phyloP scores from a whole-genome alignment of 2,113 vertebrate species.

The Rattus rattus region DNA sequence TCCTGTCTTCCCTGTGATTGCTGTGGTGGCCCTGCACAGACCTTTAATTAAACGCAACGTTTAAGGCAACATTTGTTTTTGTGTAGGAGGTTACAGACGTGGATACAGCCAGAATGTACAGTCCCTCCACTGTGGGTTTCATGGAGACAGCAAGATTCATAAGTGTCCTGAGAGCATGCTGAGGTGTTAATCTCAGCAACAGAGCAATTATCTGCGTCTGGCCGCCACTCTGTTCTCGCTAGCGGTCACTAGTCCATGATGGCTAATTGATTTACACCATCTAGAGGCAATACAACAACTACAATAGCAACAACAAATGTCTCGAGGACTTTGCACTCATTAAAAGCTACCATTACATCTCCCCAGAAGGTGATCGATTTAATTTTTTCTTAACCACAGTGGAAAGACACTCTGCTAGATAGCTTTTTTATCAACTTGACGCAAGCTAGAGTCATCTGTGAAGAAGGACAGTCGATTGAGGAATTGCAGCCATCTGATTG shows the following conservation, averaged over 20 bases:
- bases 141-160: slow-evolving; percentile 62
- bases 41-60: slow-evolving; percentile 74
- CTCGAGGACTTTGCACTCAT: slow-evolving; percentile 61
- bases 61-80: slow-evolving; percentile 29
- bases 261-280: slow-evolving; percentile 83
- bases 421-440: not conserved
- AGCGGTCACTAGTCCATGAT: slow-evolving; percentile 75
- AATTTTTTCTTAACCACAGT: slow-evolving; percentile 29
- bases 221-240: slow-evolving; percentile 74
- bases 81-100: slow-evolving; percentile 48
- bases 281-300: slow-evolving; percentile 65
- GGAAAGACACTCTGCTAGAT: not conserved
- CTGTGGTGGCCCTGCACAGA: slow-evolving; percentile 27
- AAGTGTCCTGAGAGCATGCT: slow-evolving; percentile 76
- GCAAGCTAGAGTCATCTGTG: not conserved
- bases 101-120: slow-evolving; percentile 64
- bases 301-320: slow-evolving; percentile 26
- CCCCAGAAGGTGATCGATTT: slow-evolving; percentile 42
- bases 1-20: slow-evolving; percentile 62
- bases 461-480: not conserved
- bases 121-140: slow-evolving; percentile 55
- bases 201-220: slow-evolving; percentile 84
- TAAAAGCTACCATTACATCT: slow-evolving; percentile 70
- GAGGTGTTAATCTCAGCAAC: slow-evolving; percentile 83
- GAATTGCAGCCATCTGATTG: not conserved